These are phyloP conservation scores for Scaptomyza caliginosa DNA, from an alignment of 2,888 invertebrate species.

Conservation along the genomic window DNA sequence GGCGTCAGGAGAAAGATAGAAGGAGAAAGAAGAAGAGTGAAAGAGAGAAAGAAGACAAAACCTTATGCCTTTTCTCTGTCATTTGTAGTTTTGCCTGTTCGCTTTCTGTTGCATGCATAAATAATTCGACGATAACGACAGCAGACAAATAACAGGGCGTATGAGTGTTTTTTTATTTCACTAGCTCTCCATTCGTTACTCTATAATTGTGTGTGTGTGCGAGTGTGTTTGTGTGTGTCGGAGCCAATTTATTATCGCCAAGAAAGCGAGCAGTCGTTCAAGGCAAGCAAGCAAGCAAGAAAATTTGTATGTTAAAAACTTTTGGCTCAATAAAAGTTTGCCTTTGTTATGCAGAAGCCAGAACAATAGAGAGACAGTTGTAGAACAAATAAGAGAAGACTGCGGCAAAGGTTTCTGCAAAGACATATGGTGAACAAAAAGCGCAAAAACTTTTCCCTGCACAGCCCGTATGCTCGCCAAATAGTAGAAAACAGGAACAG, in stretches of 20 bases:
- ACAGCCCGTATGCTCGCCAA: conserved; percentile 43
- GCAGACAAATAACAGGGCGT: conserved; percentile 56
- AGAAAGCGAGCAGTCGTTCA: conserved; percentile 46
- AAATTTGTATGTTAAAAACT: conserved; percentile 77
- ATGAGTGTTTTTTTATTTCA: conserved; percentile 29
- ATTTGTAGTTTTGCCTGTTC: conserved; percentile 34
- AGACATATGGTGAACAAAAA: conserved; percentile 52
- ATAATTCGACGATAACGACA: conserved; percentile 75
- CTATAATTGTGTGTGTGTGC: conserved; percentile 17
- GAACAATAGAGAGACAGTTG: conserved; percentile 58
- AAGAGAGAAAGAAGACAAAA: conserved; percentile 3
- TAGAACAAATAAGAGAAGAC: neutral
- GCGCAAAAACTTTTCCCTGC: conserved; percentile 46
- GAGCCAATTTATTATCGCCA: conserved; percentile 76
- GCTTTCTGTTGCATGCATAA: conserved; percentile 69
- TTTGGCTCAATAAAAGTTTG: conserved; percentile 77
- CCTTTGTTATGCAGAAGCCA: conserved; percentile 64
- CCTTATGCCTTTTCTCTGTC: conserved; percentile 1
- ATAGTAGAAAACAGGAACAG: conserved; percentile 7
- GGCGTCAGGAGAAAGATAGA: conserved; percentile 9
- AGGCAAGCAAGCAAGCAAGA: conserved; percentile 53
- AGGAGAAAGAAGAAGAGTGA: neutral
- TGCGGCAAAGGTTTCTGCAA: conserved; percentile 1
- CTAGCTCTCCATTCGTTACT: neutral
- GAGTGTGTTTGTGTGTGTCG: conserved; percentile 20